Conservation (phyloP, 2,888 invertebrate species). For the Melinaea marsaeus region DNA sequence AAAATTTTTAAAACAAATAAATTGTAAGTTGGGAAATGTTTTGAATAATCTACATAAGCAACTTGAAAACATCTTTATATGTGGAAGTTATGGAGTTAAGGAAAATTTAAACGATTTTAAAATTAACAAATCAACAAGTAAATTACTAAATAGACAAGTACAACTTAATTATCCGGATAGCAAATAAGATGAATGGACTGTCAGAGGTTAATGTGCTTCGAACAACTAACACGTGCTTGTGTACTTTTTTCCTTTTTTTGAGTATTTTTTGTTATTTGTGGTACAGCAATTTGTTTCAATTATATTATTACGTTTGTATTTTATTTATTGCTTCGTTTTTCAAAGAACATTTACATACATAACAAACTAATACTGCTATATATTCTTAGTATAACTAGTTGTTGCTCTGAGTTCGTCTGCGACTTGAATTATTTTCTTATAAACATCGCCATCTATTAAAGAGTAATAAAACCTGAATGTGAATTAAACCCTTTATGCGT, state of each 20-base stretch:
- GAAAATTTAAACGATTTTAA: constrained; percentile 36
- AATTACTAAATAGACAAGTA: constrained; percentile 57
- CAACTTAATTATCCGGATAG: constrained; percentile 66
- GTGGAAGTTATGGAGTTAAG: neutral
- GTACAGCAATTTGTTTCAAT: neutral
- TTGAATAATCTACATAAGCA: neutral
- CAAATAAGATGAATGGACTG: constrained; percentile 74
- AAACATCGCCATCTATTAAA: too few species aligned
- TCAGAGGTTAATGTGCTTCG: constrained; percentile 62
- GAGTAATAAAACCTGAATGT: too few species aligned
- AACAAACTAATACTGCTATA: too few species aligned
- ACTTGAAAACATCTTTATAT: neutral
- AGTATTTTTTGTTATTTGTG: neutral
- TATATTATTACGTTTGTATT: neutral
- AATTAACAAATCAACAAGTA: constrained; percentile 62
- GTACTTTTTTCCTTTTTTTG: neutral
- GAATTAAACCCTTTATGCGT: too few species aligned
- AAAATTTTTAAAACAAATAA: too few species aligned
- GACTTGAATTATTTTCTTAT: too few species aligned
- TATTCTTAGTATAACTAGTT: too few species aligned
- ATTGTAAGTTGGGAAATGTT: neutral
- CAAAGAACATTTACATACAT: too few species aligned
- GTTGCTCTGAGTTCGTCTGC: too few species aligned
- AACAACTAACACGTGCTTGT: constrained; percentile 38
- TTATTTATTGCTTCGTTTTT: too few species aligned